A percentile compares a stretch with the other conserved stretches of the same genome.
Conservation (phyloP, 2,797 vertebrate species). For the Pseudochirops cupreus region DNA sequence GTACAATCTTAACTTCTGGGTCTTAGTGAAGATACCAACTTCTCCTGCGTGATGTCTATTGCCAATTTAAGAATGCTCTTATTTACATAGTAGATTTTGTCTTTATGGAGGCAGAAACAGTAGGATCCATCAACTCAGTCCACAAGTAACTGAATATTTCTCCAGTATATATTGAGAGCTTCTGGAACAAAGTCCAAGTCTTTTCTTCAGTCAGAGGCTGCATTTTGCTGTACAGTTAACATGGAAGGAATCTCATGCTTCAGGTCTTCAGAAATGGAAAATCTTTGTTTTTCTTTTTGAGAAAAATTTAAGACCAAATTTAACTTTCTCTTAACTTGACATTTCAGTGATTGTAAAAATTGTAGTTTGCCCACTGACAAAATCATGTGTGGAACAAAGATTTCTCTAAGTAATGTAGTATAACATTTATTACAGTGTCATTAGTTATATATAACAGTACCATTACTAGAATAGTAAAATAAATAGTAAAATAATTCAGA, state of each 20-base stretch:
- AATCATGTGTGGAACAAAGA: not conserved
- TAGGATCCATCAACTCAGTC: slow-evolving; percentile 96
- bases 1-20: slow-evolving; percentile 94
- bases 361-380: slow-evolving; percentile 36
- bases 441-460: not conserved
- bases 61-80: slow-evolving; percentile 95
- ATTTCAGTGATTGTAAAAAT: slow-evolving; percentile 32
- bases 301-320: not conserved
- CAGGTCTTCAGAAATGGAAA: not conserved
- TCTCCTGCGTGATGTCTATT: slow-evolving; percentile 92
- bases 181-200: slow-evolving; percentile 94
- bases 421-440: not conserved
- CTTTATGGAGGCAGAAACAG: slow-evolving; percentile 95
- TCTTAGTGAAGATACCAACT: slow-evolving; percentile 95
- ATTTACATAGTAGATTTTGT: slow-evolving; percentile 96
- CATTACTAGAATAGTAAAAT: slow-evolving; percentile 60
- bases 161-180: slow-evolving; percentile 95
- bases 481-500: slow-evolving; percentile 66
- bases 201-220: slow-evolving; percentile 96
- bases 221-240: slow-evolving; percentile 82
- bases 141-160: slow-evolving; percentile 97
- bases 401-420: slow-evolving; percentile 30
- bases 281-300: not conserved
- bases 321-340: not conserved
- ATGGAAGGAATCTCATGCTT: not conserved